Evolutionary conservation across 2,797 vertebrate genomes (phyloP).

Genomic region (Megaceryle alcyon): DNA sequence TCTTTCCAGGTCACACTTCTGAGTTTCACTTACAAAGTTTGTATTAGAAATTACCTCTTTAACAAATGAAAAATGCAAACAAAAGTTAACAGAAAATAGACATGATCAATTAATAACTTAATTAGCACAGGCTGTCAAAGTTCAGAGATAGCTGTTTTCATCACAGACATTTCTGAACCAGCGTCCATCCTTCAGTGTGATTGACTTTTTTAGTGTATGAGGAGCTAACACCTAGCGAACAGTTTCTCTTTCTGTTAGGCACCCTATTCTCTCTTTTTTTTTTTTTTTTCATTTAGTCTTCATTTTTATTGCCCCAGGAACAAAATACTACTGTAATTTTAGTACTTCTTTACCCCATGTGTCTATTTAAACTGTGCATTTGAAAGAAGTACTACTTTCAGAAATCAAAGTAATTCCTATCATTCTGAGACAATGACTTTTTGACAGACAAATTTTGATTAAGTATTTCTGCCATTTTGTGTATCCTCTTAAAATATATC

Average conservation of each 20-base stretch:
- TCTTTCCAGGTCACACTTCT: conserved; percentile 34
- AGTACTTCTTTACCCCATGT: neutral
- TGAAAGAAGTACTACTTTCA: neutral
- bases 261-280: neutral
- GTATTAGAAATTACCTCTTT: conserved; percentile 15
- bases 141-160: neutral
- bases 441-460: neutral
- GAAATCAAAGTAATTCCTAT: neutral
- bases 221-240: neutral
- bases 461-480: neutral
- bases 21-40: neutral
- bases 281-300: neutral
- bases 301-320: neutral
- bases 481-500: neutral
- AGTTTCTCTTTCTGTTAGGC: neutral
- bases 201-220: neutral
- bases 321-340: neutral
- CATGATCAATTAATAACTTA: neutral
- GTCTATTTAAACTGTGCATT: neutral
- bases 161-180: neutral
- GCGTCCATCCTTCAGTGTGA: neutral
- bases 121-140: neutral
- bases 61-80: neutral
- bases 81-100: neutral
- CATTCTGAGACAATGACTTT: neutral